Conservation (phyloP, 2,888 invertebrate genomes). For the Malthinus seriepunctatus region DNA sequence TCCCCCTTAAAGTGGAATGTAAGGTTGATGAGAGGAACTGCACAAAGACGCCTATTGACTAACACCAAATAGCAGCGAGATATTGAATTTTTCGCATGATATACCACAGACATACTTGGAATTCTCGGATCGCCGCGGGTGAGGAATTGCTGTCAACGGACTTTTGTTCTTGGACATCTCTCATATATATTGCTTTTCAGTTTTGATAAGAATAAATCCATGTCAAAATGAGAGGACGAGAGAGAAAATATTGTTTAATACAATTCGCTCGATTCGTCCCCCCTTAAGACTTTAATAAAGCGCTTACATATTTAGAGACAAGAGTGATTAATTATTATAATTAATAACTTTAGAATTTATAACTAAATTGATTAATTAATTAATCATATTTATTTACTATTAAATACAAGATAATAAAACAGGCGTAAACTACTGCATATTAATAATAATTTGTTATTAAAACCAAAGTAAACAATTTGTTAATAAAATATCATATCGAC, state of each 20-base stretch:
- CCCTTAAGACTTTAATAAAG: too few relatives aligned
- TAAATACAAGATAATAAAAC: too few relatives aligned
- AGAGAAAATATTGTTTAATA: slow-evolving; percentile 16
- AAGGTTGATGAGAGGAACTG: slow-evolving; percentile 36
- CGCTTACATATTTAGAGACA: neutral
- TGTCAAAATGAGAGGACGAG: slow-evolving; percentile 2
- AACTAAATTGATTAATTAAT: too few relatives aligned
- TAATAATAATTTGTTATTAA: neutral
- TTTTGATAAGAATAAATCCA: slow-evolving; percentile 25
- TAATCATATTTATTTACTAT: too few relatives aligned
- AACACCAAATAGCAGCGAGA: slow-evolving; percentile 48
- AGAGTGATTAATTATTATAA: slow-evolving; percentile 1
- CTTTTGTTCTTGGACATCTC: slow-evolving; percentile 44
- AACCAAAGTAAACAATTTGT: slow-evolving; percentile 2
- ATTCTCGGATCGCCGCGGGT: slow-evolving; percentile 47
- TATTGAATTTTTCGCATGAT: slow-evolving; percentile 54
- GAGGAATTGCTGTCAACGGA: slow-evolving; percentile 52
- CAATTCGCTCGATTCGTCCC: too few relatives aligned
- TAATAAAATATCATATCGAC: neutral
- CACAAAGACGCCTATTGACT: slow-evolving; percentile 49
- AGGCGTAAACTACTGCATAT: too few relatives aligned
- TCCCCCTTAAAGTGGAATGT: slow-evolving; percentile 25
- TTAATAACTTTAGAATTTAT: neutral
- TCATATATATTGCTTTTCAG: slow-evolving; percentile 20
- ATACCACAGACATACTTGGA: slow-evolving; percentile 46